These are phyloP conservation scores for Cirrhinus mrigala DNA, from an alignment of 2,797 vertebrate species.

Conservation along the genomic window DNA sequence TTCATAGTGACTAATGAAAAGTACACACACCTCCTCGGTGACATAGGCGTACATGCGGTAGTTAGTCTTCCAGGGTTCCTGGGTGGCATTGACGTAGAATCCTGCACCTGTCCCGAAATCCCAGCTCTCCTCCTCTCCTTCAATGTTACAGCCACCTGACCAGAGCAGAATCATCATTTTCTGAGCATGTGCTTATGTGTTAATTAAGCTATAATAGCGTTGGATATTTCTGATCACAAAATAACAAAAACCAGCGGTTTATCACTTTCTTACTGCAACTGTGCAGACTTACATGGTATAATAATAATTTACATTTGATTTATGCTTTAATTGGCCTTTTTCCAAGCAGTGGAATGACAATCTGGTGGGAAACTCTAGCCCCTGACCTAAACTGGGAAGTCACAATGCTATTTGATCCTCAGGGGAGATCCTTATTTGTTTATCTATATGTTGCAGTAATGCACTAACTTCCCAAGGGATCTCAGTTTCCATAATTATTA, in stretches of 20 bases:
- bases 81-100: conserved; percentile 92
- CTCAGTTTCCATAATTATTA: conserved; percentile 1
- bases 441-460: conserved; percentile 16
- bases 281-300: neutral
- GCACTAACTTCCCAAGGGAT: neutral
- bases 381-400: neutral
- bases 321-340: neutral
- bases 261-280: neutral
- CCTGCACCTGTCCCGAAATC: conserved; percentile 96
- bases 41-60: conserved; percentile 97
- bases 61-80: conserved; percentile 94
- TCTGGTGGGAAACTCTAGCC: conserved; percentile 1
- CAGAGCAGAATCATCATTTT: conserved; percentile 17
- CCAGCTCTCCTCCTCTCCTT: conserved; percentile 96
- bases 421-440: conserved; percentile 3
- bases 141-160: conserved; percentile 90
- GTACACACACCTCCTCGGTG: conserved; percentile 89
- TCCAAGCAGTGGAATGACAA: neutral
- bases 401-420: neutral
- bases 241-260: neutral
- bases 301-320: neutral
- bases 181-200: neutral
- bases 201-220: neutral
- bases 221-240: neutral
- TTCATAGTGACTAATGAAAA: neutral